Percentiles rank a stretch among this genome's conserved stretches.
These are phyloP conservation scores for Apis dorsata DNA, from an alignment of 1,140 invertebrate species.

Conservation along the genomic window DNA sequence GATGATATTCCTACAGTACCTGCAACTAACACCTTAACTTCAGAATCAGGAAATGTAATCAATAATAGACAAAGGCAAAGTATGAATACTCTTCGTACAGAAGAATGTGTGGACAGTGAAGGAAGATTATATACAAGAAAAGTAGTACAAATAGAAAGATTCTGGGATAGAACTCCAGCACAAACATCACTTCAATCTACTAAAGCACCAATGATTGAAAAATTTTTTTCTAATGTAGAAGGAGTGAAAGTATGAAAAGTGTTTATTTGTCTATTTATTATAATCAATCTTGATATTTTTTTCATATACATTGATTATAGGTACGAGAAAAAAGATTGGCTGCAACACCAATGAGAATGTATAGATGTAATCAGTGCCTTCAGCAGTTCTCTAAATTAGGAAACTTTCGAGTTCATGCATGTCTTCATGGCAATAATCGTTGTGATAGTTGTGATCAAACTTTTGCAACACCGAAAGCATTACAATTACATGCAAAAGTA, in stretches of 20 bases:
- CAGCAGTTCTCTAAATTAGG: conserved; percentile 73
- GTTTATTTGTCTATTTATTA: not conserved
- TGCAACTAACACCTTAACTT: conserved; percentile 34
- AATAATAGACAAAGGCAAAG: conserved; percentile 67
- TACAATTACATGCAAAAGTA: conserved; percentile 73
- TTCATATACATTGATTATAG: conserved; percentile 38
- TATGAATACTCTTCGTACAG: conserved; percentile 78
- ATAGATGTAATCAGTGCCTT: conserved; percentile 76
- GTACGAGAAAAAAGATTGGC: conserved; percentile 71
- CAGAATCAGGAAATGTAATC: conserved; percentile 48
- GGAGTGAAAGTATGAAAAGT: conserved; percentile 71
- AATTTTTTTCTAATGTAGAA: conserved; percentile 78
- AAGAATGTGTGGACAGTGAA: conserved; percentile 79
- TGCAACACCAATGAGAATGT: conserved; percentile 63
- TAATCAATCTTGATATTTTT: not conserved
- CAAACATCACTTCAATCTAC: conserved; percentile 57
- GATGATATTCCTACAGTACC: conserved; percentile 60
- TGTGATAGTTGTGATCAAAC: conserved; percentile 75
- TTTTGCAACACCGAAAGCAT: conserved; percentile 74
- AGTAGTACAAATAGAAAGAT: conserved; percentile 81
- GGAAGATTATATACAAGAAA: conserved; percentile 80
- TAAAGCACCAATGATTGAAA: conserved; percentile 77
- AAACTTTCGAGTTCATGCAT: conserved; percentile 75
- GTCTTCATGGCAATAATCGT: conserved; percentile 72
- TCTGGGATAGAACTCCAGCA: conserved; percentile 75